Base-by-base conservation (phyloP, 2,888 invertebrate genomes). In the Epistrophe eligans region DNA sequence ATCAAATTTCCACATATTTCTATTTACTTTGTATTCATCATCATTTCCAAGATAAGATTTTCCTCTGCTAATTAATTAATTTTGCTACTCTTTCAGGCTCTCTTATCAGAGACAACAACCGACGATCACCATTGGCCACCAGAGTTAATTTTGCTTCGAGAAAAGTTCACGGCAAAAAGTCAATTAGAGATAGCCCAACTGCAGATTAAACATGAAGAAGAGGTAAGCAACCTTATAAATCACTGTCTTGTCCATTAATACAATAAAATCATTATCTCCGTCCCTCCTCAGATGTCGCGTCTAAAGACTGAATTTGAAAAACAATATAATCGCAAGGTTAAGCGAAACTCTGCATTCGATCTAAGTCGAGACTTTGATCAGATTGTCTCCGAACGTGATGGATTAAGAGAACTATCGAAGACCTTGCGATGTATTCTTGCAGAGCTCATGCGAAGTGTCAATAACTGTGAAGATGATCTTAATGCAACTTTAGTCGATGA, bases 391-490 rank as follows among this genome's bases (percentile, higher is more conserved):
- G 93, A 93, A 89, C 91, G 96, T 81, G 96, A 97, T 92, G 94
- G 94, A 55, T 91, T 96, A 81, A 95, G 95, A 84, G 95, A 95
- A 87, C 94, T 96, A 72, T 95, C 96, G 38, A 92, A 93, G 66
- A 95, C 95, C 50, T 93, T 97, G 76, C 95, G 96, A 89, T 94
- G 94, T 88, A 94, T 95, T 40, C 94, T 97, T 81, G 93, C 94
- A 0, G 96, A 96, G 91, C 92, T 97, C 90, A 94, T 96, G 60
- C 95, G 95, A 90, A 97, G 96, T 92, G 96, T 96, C 90, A 95
- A 95, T 9, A 94, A 95, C 89, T 97, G 96, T 67, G 97, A 97
- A 91, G 96, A 96, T 91, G 97, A 97, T 92, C 93, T 97, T 50
- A 97, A 96, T 93, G 95, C 95, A 89, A 96, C 96, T 15, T 93